These are phyloP conservation scores for Cairina moschata DNA, from an alignment of 2,113 vertebrate species.

Conservation along the genomic window DNA sequence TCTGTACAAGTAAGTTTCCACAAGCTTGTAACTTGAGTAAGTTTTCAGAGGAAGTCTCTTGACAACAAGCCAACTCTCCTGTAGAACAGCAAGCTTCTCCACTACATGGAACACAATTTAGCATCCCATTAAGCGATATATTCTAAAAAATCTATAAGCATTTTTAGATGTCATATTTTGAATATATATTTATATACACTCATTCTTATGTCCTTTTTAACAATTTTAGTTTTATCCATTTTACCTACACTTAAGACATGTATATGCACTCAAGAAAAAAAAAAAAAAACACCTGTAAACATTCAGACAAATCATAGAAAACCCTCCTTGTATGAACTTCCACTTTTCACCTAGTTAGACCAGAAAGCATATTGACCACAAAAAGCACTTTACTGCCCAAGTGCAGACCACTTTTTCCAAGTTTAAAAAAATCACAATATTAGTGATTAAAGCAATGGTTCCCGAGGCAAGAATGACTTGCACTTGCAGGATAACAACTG, in stretches of 20 bases:
- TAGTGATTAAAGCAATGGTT: background rate
- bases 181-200: background rate
- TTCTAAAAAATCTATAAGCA: background rate
- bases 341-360: background rate
- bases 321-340: background rate
- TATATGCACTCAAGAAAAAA: background rate
- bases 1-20: background rate
- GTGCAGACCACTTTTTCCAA: background rate
- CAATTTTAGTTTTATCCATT: fast-evolving
- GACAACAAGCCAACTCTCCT: background rate
- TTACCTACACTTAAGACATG: background rate
- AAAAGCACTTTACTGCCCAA: background rate
- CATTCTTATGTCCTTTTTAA: background rate
- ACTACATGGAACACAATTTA: background rate
- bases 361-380: background rate
- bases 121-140: background rate
- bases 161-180: background rate
- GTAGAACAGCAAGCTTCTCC: background rate
- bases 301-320: background rate
- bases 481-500: background rate
- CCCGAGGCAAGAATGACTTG: background rate
- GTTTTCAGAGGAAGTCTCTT: background rate
- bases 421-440: background rate
- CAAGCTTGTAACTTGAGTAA: background rate
- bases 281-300: background rate